Evolutionary conservation across 2,888 invertebrate genomes (phyloP).

Genomic region (Dioctria rufipes): DNA sequence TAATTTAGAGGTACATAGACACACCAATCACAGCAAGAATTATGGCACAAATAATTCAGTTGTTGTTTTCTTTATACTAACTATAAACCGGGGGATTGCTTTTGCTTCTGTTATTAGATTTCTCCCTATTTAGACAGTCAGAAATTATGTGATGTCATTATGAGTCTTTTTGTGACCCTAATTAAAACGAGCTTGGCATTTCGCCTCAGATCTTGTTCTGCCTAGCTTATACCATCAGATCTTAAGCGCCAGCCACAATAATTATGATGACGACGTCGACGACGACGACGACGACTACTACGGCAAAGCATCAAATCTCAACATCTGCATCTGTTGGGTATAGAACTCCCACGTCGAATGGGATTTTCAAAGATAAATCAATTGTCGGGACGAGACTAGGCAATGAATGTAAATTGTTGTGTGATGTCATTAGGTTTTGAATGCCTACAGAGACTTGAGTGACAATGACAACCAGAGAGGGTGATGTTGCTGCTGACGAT

Average conservation of each 20-base stretch:
- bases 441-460: not conserved
- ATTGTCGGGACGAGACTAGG: conserved; percentile 4
- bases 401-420: not conserved
- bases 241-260: no score
- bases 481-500: not conserved
- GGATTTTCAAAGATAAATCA: conserved; percentile 10
- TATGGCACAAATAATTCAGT: not conserved
- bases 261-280: no score
- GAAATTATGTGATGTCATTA: conserved; percentile 8
- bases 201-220: not conserved
- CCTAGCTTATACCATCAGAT: not conserved
- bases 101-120: not conserved
- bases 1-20: not conserved
- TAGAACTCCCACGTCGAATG: conserved; percentile 8
- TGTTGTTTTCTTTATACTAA: not conserved
- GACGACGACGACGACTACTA: not conserved
- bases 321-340: not conserved
- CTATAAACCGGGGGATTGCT: not conserved
- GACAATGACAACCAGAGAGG: not conserved
- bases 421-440: conserved; percentile 5
- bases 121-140: not conserved
- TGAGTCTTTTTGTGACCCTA: conserved; percentile 1
- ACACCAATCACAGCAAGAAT: not conserved
- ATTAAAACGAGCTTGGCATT: conserved; percentile 1
- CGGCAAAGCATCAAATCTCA: not conserved